Evolutionary conservation across 2,113 vertebrate species (phyloP).

Genomic region (Trinectes maculatus): DNA sequence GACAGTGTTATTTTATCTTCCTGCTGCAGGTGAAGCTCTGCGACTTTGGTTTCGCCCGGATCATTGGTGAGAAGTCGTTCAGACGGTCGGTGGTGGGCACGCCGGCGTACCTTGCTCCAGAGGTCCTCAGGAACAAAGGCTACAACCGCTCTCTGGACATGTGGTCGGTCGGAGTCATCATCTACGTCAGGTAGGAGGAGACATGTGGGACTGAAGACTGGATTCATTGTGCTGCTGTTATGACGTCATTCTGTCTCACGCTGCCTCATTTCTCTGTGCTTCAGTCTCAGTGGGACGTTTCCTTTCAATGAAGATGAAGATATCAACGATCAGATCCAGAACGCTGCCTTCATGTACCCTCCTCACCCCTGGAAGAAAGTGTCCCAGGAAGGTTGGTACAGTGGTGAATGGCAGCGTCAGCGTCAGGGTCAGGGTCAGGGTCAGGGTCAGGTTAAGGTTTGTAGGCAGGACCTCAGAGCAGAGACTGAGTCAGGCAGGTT

Average conservation of each 20-base stretch:
- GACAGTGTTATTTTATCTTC: no score
- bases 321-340: slow-evolving; percentile 98
- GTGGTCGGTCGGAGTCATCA: slow-evolving; percentile 98
- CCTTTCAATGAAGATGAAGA: slow-evolving; percentile 99
- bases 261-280: no score
- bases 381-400: slow-evolving; percentile 88
- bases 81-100: slow-evolving; percentile 96
- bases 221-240: no score
- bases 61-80: slow-evolving; percentile 98
- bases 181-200: slow-evolving; percentile 90
- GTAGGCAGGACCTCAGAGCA: no score
- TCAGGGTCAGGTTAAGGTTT: no score
- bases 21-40: slow-evolving; percentile 92
- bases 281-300: slow-evolving; percentile 95
- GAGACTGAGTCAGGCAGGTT: no score
- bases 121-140: slow-evolving; percentile 95
- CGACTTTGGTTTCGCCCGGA: slow-evolving; percentile 97
- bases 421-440: no score
- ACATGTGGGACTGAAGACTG: no score
- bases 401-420: no score
- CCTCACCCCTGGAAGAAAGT: slow-evolving; percentile 98
- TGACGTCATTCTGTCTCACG: no score
- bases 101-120: slow-evolving; percentile 94
- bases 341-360: slow-evolving; percentile 99
- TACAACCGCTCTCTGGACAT: slow-evolving; percentile 98